These are phyloP conservation scores for Nematolebias whitei DNA, from an alignment of 2,113 vertebrate species.

Conservation along the genomic window DNA sequence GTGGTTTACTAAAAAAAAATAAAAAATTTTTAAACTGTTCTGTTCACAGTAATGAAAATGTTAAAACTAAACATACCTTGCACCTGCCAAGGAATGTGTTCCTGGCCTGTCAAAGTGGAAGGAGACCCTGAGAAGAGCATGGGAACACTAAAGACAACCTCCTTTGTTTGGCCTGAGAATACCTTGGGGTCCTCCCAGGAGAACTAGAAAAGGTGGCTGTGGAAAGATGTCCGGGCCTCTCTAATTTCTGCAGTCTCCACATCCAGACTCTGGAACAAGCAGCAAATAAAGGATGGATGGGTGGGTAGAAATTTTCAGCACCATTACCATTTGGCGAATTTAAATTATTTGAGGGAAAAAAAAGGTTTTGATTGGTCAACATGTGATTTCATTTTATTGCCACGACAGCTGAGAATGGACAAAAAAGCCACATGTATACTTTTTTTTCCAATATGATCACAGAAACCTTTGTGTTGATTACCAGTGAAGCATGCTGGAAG, in stretches of 20 bases:
- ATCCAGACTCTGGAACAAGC: no score
- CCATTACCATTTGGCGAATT: slow-evolving; percentile 14
- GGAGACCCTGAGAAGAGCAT: no score
- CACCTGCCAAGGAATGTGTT: no score
- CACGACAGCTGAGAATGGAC: background rate
- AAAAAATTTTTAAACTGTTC: background rate
- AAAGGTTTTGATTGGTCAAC: background rate
- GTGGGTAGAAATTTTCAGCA: slow-evolving; percentile 15
- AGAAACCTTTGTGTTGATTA: slow-evolving; percentile 14
- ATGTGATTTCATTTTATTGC: background rate
- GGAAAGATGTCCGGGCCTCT: no score
- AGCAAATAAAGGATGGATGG: no score
- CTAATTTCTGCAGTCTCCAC: no score
- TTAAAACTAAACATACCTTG: background rate
- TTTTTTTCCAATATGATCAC: background rate
- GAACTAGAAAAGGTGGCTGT: no score
- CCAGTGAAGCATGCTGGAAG: slow-evolving; percentile 10
- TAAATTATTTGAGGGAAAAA: background rate
- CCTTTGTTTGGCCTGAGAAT: no score
- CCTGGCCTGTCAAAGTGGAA: no score
- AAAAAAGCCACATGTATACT: background rate
- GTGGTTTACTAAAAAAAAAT: slow-evolving; percentile 18
- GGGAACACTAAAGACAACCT: no score
- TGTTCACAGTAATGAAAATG: background rate
- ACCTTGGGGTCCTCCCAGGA: no score